Evolutionary conservation across 1,140 invertebrate species (phyloP).

Genomic region (Macrotrachela quadricornifera): DNA sequence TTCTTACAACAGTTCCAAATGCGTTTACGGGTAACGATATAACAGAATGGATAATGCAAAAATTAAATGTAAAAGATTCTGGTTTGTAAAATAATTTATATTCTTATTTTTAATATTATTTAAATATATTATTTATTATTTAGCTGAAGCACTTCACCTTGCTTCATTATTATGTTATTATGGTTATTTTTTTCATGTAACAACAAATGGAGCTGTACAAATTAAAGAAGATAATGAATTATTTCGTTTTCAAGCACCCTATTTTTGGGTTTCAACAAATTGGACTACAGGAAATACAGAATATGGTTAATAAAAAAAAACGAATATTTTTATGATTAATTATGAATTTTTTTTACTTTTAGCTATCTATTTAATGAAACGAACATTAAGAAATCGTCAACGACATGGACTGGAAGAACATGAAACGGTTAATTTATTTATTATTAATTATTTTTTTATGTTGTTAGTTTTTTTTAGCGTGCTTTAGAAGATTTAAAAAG

Average conservation of each 20-base stretch:
- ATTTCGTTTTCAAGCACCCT: conserved; percentile 8
- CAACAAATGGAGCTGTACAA: not conserved
- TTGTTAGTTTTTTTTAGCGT: not conserved
- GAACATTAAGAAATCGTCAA: conserved; percentile 6
- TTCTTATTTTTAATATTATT: not conserved
- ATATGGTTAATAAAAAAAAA: no score
- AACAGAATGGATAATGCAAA: not conserved
- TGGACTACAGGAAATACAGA: conserved; percentile 1
- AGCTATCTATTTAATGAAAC: conserved; percentile 8
- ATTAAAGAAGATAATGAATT: conserved; percentile 5
- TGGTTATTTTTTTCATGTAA: conserved; percentile 8
- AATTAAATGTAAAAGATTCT: not conserved
- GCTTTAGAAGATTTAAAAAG: conserved; percentile 4
- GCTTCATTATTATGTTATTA: conserved; percentile 2
- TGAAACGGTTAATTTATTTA: not conserved
- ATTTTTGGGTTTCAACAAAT: conserved; percentile 8
- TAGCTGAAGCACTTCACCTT: conserved; percentile 3
- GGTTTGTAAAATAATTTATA: conserved; percentile 1
- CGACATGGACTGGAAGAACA: conserved; percentile 1
- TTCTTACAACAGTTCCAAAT: conserved; percentile 3
- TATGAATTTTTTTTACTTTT: not conserved
- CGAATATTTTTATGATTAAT: not conserved
- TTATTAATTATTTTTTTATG: not conserved
- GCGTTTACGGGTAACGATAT: conserved; percentile 8
- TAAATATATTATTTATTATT: not conserved